phyloP scores from a whole-genome alignment of 2,113 vertebrate species.

The Hemiprocne comata region DNA sequence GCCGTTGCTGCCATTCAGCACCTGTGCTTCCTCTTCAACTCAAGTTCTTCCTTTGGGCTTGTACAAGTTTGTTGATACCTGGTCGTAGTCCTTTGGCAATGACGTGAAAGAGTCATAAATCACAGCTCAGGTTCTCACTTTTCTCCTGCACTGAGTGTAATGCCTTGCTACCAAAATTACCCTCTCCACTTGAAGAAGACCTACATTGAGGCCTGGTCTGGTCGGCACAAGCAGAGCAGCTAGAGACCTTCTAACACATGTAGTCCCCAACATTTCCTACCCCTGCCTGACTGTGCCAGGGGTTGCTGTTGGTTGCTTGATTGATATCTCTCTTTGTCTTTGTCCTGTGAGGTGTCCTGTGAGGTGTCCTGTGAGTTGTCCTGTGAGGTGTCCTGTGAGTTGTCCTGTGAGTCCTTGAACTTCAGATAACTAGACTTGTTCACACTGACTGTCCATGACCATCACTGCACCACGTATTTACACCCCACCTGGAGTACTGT shows the following conservation, averaged over 20 bases:
- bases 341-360: background rate
- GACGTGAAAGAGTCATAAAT: background rate
- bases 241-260: background rate
- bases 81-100: background rate
- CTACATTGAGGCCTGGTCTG: background rate
- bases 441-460: background rate
- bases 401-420: no score
- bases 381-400: no score
- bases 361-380: no score
- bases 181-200: background rate
- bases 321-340: background rate
- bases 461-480: background rate
- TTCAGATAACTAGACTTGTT: background rate
- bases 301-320: background rate
- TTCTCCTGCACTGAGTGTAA: background rate
- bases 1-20: background rate
- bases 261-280: background rate
- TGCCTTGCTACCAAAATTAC: background rate
- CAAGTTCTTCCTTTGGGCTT: background rate
- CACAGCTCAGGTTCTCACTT: background rate
- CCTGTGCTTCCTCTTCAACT: background rate
- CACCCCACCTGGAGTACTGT: no score
- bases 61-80: background rate
- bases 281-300: background rate
- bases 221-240: background rate